Conservation (phyloP, 2,888 invertebrate genomes). For the Cremastinae sp. region DNA sequence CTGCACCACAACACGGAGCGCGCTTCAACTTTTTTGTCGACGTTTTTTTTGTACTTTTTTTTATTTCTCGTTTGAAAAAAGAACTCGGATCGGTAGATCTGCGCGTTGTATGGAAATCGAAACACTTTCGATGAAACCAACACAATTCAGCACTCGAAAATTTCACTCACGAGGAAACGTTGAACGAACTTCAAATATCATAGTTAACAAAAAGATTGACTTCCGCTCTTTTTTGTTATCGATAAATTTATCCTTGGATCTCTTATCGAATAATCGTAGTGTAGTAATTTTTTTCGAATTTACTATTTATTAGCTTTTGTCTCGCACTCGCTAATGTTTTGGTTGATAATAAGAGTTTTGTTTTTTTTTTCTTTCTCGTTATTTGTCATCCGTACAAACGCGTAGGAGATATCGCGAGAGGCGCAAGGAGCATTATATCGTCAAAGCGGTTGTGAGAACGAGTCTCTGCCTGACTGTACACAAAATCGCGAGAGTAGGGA, state of each 20-base stretch:
- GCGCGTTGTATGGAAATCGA: not conserved
- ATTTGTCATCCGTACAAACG: conserved; percentile 34
- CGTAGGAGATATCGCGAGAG: conserved; percentile 32
- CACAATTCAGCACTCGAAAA: no score
- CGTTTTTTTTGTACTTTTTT: not conserved
- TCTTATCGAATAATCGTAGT: no score
- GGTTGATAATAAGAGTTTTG: conserved; percentile 4
- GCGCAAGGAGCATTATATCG: conserved; percentile 12
- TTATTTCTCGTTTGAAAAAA: not conserved
- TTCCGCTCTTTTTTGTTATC: not conserved
- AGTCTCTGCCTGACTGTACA: conserved; percentile 28
- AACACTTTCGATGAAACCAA: no score
- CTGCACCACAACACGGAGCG: not conserved
- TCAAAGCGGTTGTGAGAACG: conserved; percentile 16
- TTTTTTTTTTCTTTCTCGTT: conserved; percentile 21
- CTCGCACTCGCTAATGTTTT: conserved; percentile 16
- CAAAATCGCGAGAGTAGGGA: conserved; percentile 26
- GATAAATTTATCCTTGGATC: no score
- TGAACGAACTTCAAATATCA: conserved; percentile 21
- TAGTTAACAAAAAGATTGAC: not conserved
- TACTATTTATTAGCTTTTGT: not conserved
- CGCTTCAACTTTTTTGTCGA: not conserved
- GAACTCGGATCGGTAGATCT: not conserved
- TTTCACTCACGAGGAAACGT: not conserved
- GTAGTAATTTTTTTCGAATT: not conserved